Evolutionary conservation across 2,888 invertebrate species (phyloP).

Genomic region (Aphodius sticticus): DNA sequence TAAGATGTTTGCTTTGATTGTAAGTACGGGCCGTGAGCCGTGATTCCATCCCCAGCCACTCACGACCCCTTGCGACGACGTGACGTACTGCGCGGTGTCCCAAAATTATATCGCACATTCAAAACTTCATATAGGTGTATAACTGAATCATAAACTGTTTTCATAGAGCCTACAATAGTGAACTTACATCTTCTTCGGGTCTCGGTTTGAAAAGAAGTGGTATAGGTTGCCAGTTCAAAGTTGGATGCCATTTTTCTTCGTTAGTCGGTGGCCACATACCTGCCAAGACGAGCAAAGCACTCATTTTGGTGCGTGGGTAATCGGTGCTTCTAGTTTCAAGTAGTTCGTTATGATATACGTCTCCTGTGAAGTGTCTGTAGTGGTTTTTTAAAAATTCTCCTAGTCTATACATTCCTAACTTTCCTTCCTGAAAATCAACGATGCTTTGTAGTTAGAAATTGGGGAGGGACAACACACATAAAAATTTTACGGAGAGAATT

Average conservation of each 20-base stretch:
- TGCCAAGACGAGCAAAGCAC: conserved; percentile 71
- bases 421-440: conserved; percentile 49
- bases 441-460: background rate
- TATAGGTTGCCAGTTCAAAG: conserved; percentile 73
- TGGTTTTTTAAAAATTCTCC: conserved; percentile 70
- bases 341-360: conserved; percentile 63
- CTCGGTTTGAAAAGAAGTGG: conserved; percentile 42
- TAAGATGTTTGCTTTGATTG: too few relatives aligned
- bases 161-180: background rate
- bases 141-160: background rate
- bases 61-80: too few relatives aligned
- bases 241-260: conserved; percentile 64
- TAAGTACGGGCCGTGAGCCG: too few relatives aligned
- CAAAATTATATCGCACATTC: too few relatives aligned
- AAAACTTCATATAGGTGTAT: too few relatives aligned
- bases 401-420: conserved; percentile 62
- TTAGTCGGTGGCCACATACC: conserved; percentile 71
- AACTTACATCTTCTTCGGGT: conserved; percentile 49
- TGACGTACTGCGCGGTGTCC: too few relatives aligned
- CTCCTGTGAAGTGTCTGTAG: conserved; percentile 68
- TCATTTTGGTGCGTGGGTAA: conserved; percentile 76
- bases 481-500: too few relatives aligned
- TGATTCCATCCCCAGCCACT: too few relatives aligned
- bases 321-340: conserved; percentile 74
- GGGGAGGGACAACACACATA: background rate